Percentiles rank a stretch among this genome's conserved stretches.
Conservation (phyloP, 2,888 invertebrate genomes). For the Drosophila prostipennis region DNA sequence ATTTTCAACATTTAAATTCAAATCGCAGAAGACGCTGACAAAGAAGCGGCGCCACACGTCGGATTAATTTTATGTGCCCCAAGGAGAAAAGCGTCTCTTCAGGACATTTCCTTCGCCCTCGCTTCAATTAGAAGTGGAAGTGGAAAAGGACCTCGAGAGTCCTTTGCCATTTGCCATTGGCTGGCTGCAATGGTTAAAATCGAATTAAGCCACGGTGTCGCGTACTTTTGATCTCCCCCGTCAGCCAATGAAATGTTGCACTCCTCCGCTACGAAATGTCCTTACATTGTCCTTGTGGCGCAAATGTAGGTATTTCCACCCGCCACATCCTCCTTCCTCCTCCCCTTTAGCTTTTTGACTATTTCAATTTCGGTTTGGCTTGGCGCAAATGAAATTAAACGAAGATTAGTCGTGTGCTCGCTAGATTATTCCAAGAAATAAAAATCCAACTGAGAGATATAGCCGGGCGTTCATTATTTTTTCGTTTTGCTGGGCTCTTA, state of each 20-base stretch:
- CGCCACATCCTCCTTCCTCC: constrained; percentile 7
- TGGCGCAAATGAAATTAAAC: constrained; percentile 81
- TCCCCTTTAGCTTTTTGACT: not conserved
- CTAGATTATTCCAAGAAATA: constrained; percentile 80
- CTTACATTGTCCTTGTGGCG: constrained; percentile 76
- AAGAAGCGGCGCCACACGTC: constrained; percentile 81
- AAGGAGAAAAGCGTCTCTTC: constrained; percentile 38
- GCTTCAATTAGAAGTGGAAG: constrained; percentile 71
- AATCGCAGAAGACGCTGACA: constrained; percentile 76
- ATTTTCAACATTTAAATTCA: constrained; percentile 81
- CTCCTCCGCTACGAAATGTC: constrained; percentile 59
- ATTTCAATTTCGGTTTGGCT: constrained; percentile 68
- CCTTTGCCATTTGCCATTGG: constrained; percentile 66
- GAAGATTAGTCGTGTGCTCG: constrained; percentile 81
- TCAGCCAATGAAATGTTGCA: constrained; percentile 78
- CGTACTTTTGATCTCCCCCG: constrained; percentile 78
- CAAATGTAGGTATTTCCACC: constrained; percentile 36
- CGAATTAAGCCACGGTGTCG: constrained; percentile 80
- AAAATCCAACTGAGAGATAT: constrained; percentile 62
- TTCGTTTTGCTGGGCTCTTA: constrained; percentile 60
- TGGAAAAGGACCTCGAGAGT: constrained; percentile 22
- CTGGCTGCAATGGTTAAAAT: constrained; percentile 79
- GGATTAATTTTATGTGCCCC: constrained; percentile 81
- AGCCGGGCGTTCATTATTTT: constrained; percentile 66
- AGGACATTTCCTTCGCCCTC: constrained; percentile 28